Evolutionary conservation across 2,888 invertebrate species (phyloP).

Genomic region (Nomada goodeniana): DNA sequence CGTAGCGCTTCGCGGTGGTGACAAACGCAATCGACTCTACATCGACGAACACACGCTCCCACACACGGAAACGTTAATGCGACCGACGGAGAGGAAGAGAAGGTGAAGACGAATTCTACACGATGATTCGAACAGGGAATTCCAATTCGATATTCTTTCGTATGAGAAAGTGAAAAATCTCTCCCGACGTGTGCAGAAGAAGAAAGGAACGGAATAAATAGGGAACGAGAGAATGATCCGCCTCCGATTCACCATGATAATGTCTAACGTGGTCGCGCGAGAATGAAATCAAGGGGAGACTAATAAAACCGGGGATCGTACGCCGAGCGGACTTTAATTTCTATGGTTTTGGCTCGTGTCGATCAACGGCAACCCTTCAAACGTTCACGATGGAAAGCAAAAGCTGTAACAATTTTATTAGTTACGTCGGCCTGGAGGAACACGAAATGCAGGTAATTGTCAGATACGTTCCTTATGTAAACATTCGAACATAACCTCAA

Average conservation of each 20-base stretch:
- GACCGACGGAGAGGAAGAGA: slow-evolving; percentile 20
- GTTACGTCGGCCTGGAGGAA: slow-evolving; percentile 84
- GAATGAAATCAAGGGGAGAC: slow-evolving; percentile 34
- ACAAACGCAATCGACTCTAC: too few relatives aligned
- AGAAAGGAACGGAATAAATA: too few relatives aligned
- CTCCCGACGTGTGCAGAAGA: too few relatives aligned
- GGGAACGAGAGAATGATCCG: slow-evolving; percentile 28
- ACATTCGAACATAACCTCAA: slow-evolving; percentile 54
- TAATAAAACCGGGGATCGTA: slow-evolving; percentile 9
- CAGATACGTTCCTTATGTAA: slow-evolving; percentile 49
- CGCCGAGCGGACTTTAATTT: slow-evolving; percentile 21
- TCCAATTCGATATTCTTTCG: slow-evolving; percentile 4
- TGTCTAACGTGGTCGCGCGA: slow-evolving; percentile 7
- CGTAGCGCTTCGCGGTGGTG: too few relatives aligned
- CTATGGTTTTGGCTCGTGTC: slow-evolving; percentile 35
- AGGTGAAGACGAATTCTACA: slow-evolving; percentile 25
- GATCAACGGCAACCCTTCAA: slow-evolving; percentile 37
- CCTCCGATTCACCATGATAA: slow-evolving; percentile 11
- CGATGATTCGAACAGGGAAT: slow-evolving; percentile 33
- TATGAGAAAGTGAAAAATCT: slow-evolving; percentile 23
- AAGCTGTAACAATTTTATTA: slow-evolving; percentile 84
- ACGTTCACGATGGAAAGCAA: slow-evolving; percentile 79
- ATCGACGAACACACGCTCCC: too few relatives aligned
- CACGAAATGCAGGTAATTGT: slow-evolving; percentile 83
- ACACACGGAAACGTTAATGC: neutral